Conservation (phyloP, 1,140 invertebrate species). For the Elymnias hypermnestra region DNA sequence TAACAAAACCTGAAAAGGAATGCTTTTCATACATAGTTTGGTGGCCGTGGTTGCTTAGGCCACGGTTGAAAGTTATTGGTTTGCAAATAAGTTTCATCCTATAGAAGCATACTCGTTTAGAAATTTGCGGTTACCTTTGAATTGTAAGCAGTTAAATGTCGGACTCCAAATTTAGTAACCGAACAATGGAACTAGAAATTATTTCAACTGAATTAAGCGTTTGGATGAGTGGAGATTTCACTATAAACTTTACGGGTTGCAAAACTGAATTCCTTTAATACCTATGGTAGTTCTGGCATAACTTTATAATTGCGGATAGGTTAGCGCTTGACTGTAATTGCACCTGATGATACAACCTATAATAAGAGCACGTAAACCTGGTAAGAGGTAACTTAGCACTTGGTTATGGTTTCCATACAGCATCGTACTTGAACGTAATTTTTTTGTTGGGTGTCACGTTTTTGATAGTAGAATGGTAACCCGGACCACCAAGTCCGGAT, state of each 20-base stretch:
- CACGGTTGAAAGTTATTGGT: conserved; percentile 60
- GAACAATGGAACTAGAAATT: conserved; percentile 70
- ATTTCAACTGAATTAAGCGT: conserved; percentile 68
- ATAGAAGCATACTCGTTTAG: conserved; percentile 58
- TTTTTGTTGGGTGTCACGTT: too few species aligned
- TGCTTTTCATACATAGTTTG: conserved; percentile 51
- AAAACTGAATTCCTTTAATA: conserved; percentile 36
- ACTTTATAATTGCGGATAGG: too few species aligned
- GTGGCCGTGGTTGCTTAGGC: conserved; percentile 29
- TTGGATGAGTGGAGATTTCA: conserved; percentile 57
- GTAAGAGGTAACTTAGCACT: too few species aligned
- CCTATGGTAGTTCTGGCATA: conserved; percentile 23
- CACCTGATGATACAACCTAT: too few species aligned
- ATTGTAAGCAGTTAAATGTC: conserved; percentile 70
- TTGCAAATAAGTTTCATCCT: conserved; percentile 65
- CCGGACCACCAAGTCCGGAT: too few species aligned
- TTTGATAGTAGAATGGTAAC: too few species aligned
- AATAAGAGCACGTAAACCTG: too few species aligned
- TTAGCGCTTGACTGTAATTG: too few species aligned
- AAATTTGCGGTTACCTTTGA: conserved; percentile 71
- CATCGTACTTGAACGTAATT: too few species aligned
- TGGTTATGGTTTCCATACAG: too few species aligned
- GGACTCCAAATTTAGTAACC: conserved; percentile 64
- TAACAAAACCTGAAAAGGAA: conserved; percentile 29
- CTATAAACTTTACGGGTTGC: conserved; percentile 56